Evolutionary conservation across 2,888 invertebrate genomes (phyloP).

Genomic region (Carterocephalus palaemon): DNA sequence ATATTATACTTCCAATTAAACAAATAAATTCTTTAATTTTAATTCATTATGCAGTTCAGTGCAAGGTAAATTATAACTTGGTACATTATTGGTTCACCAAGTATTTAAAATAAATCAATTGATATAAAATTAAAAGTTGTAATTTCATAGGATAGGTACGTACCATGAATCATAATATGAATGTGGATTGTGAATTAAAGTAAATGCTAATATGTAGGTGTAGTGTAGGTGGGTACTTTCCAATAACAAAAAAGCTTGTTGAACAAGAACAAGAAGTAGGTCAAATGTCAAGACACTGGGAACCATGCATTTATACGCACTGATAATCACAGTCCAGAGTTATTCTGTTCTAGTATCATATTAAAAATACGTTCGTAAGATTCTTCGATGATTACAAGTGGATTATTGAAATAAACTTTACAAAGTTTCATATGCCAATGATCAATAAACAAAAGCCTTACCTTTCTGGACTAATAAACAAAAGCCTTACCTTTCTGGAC

Average conservation of each 20-base stretch:
- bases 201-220: constrained; percentile 15
- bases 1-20: too few relatives aligned
- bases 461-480: constrained; percentile 65
- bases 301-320: constrained; percentile 11
- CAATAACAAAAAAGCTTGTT: constrained; percentile 29
- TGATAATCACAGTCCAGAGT: neutral
- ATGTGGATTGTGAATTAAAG: neutral
- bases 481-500: constrained; percentile 64
- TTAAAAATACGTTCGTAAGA: neutral
- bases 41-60: too few relatives aligned
- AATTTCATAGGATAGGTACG: too few relatives aligned
- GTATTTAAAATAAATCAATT: too few relatives aligned
- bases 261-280: constrained; percentile 47
- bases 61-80: too few relatives aligned
- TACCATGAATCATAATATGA: neutral
- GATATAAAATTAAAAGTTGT: too few relatives aligned
- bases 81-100: too few relatives aligned
- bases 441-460: constrained; percentile 35
- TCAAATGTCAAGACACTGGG: constrained; percentile 55
- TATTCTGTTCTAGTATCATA: neutral
- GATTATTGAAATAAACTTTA: constrained; percentile 2
- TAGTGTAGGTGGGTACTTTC: constrained; percentile 16
- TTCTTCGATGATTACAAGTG: constrained; percentile 2
- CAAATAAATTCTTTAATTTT: too few relatives aligned
- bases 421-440: neutral